Evolutionary conservation across 1,140 invertebrate species (phyloP), one percentile per base, ranked within the genome.

Genomic region (Pseudomyrmex cubaensis): DNA sequence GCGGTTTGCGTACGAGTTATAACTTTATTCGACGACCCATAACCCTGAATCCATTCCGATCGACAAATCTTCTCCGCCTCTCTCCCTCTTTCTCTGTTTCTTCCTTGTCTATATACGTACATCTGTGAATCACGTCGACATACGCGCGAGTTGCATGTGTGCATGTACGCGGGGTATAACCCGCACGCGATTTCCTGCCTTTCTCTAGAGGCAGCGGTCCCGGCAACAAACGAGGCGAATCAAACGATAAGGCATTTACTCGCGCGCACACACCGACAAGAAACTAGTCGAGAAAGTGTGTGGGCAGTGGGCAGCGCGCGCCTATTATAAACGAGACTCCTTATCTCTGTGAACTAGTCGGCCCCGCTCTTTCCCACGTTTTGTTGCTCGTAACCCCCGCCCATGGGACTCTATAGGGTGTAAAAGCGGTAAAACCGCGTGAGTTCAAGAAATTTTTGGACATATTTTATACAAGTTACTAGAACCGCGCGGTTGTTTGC

Each of bases 331-430:
- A 92, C 88, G 88, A 90, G 89, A 83, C 87, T 90, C 87, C 85
- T 92, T 93, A 92, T 92, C 92, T 91, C 72, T 77, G 84, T 84
- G 88, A 92, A 92, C 88, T 91, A 92, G 86, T 87, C 86, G 87
- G 82, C 86, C 82, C 82, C 66, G 66, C 67, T 91, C 88, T 90
- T 93, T 92, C 90, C 90, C 91, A 92, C 90, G 90, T 93, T 93
- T 91, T 90, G 83, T 90, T 89, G 80, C 85, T 87, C 82, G 74
- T 80, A 78, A 8, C 1, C 25, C 13, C 9, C 35, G 3, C 5
- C 52, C 20, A 52, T 67, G 25, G n/a, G n/a, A 12, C 22, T 2
- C 17, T 62, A 48, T 74, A 15, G 64, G 48, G 52, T 12, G 17
- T 15, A 10, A 1, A 13, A 20, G 8, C 2, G 13, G 1, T 17